A percentile compares a stretch with the other conserved stretches of the same genome.
These are phyloP conservation scores for Luehdorfia chinensis DNA, from an alignment of 1,140 invertebrate genomes.

Conservation along the genomic window DNA sequence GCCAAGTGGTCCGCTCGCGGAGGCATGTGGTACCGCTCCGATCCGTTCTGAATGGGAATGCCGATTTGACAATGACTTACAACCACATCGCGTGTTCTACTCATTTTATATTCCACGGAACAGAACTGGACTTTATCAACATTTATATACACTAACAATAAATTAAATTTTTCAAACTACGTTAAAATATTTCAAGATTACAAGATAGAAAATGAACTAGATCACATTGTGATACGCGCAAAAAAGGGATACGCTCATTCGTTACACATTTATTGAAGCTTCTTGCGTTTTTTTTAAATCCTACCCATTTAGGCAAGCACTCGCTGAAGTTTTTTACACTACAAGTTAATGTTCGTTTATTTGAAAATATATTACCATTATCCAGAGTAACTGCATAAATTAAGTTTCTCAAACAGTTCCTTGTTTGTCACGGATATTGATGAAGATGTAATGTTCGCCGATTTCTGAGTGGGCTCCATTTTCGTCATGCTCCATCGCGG, in stretches of 20 bases:
- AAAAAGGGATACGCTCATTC: conserved; percentile 5
- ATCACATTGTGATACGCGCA: background rate
- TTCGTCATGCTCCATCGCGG: conserved; percentile 28
- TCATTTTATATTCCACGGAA: conserved; percentile 21
- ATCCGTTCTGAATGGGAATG: conserved; percentile 29
- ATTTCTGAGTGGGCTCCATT: conserved; percentile 30
- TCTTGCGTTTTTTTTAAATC: conserved; percentile 6
- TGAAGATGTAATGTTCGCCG: conserved; percentile 31
- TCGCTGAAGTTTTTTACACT: background rate
- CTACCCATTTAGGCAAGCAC: conserved; percentile 9
- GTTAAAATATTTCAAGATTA: conserved; percentile 1
- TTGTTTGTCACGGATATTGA: conserved; percentile 22
- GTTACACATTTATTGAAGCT: too few species aligned
- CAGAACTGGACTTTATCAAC: conserved; percentile 11
- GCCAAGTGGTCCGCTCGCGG: conserved; percentile 30
- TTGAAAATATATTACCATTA: too few species aligned
- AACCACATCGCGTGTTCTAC: conserved; percentile 20
- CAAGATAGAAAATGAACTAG: background rate
- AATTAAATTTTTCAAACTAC: background rate
- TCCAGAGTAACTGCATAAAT: too few species aligned
- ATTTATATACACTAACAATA: too few species aligned
- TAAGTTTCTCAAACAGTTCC: too few species aligned
- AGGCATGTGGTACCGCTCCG: conserved; percentile 32
- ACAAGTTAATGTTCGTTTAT: too few species aligned
- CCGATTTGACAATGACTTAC: conserved; percentile 24